phyloP scores from a whole-genome alignment of 2,113 vertebrate species.

The Perccottus glenii region DNA sequence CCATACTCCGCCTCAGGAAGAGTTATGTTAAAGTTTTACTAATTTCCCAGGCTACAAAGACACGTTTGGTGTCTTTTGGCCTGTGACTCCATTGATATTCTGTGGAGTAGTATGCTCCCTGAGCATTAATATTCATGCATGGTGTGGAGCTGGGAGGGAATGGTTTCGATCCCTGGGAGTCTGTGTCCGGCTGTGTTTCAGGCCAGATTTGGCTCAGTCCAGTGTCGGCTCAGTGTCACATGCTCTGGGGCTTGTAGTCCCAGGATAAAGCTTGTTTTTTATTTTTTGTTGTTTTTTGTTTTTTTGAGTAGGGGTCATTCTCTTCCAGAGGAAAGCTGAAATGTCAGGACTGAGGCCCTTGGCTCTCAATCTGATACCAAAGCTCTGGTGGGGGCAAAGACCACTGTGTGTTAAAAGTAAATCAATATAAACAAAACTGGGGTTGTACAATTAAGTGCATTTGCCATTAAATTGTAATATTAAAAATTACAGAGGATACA shows the following conservation, averaged over 20 bases:
- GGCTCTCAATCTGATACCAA: too few relatives aligned
- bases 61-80: constrained; percentile 25
- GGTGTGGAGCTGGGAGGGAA: constrained; percentile 53
- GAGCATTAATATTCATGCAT: constrained; percentile 71
- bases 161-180: constrained; percentile 33
- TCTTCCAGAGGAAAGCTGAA: constrained; percentile 62
- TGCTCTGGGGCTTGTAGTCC: neutral
- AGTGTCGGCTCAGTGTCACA: constrained; percentile 4
- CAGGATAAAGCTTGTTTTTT: neutral
- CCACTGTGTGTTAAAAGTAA: too few relatives aligned
- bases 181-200: constrained; percentile 18
- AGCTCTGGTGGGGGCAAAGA: too few relatives aligned
- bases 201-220: neutral
- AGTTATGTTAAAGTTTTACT: constrained; percentile 30
- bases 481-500: too few relatives aligned
- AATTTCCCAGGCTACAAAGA: constrained; percentile 17
- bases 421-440: too few relatives aligned
- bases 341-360: constrained; percentile 54
- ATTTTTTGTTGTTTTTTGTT: neutral
- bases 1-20: too few relatives aligned
- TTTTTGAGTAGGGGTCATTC: constrained; percentile 41
- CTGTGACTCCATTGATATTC: constrained; percentile 61
- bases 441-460: too few relatives aligned
- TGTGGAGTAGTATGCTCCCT: constrained; percentile 34
- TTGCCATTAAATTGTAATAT: too few relatives aligned